Conservation (phyloP, 2,797 vertebrate species). For the Cynodonichthys magdalenae region DNA sequence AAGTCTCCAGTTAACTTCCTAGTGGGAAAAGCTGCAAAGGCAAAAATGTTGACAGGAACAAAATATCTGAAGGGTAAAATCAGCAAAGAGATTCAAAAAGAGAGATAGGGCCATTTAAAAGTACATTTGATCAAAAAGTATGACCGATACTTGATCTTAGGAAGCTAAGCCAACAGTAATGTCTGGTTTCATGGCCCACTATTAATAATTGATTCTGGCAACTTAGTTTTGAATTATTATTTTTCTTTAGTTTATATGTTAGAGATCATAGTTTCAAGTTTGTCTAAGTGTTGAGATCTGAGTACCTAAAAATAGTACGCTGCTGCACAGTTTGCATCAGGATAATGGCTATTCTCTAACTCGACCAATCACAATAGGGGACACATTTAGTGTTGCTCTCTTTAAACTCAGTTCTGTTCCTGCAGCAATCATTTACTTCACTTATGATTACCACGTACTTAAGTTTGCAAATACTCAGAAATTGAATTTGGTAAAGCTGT, state of each 20-base stretch:
- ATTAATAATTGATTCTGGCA: too few relatives aligned
- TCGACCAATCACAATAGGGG: conserved; percentile 18
- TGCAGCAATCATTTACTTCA: conserved; percentile 40
- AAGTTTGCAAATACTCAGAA: conserved; percentile 20
- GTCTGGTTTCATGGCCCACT: too few relatives aligned
- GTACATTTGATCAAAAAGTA: too few relatives aligned
- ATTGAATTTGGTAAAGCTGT: conserved; percentile 25
- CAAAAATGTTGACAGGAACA: conserved; percentile 3
- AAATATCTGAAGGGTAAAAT: not conserved
- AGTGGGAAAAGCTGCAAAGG: not conserved
- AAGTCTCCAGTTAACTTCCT: conserved; percentile 12
- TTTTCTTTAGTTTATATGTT: too few relatives aligned
- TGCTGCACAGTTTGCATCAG: conserved; percentile 14
- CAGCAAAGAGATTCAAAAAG: not conserved
- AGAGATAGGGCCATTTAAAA: not conserved
- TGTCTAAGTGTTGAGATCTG: not conserved
- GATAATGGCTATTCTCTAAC: conserved; percentile 16
- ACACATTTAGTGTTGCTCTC: conserved; percentile 14
- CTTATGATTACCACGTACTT: conserved; percentile 41
- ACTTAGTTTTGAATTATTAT: too few relatives aligned
- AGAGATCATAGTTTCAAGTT: not conserved
- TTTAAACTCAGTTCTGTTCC: conserved; percentile 12
- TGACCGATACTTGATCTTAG: too few relatives aligned
- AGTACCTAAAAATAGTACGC: conserved; percentile 1
- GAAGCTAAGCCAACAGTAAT: too few relatives aligned